Conservation (phyloP, 2,797 vertebrate species). For the Sebastes flavidus region DNA sequence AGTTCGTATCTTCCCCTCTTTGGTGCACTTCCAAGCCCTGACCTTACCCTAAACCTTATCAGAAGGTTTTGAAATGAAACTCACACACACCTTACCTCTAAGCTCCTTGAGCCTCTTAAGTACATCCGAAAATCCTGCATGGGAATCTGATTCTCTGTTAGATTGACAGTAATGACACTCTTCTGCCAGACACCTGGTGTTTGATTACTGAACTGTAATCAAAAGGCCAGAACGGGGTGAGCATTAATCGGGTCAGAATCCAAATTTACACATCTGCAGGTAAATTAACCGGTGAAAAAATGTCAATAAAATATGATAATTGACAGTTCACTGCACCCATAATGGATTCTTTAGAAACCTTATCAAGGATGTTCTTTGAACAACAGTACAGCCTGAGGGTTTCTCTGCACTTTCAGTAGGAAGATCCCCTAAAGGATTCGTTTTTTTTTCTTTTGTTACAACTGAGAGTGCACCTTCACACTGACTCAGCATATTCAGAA, state of each 20-base stretch:
- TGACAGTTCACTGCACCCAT: slow-evolving; percentile 44
- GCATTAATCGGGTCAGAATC: background rate
- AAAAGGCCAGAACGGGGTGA: background rate
- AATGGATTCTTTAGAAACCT: slow-evolving; percentile 55
- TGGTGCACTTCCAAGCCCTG: background rate
- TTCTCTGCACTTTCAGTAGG: slow-evolving; percentile 25
- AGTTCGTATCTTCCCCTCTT: slow-evolving; percentile 13
- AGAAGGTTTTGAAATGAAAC: slow-evolving; percentile 13
- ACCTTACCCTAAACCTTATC: background rate
- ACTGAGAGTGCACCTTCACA: slow-evolving; percentile 11
- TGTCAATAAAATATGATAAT: slow-evolving; percentile 39
- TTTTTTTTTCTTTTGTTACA: slow-evolving; percentile 13
- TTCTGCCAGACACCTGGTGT: slow-evolving; percentile 1
- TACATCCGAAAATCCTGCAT: background rate
- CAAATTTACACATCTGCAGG: background rate
- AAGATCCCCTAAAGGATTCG: slow-evolving; percentile 34
- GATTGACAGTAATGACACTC: background rate
- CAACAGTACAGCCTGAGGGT: slow-evolving; percentile 42
- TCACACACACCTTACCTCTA: background rate
- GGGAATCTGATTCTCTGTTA: background rate
- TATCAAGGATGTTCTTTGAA: slow-evolving; percentile 65
- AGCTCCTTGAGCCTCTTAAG: background rate
- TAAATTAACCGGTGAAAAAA: background rate
- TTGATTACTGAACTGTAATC: slow-evolving; percentile 19
- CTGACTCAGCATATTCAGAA: slow-evolving; percentile 49